Base-by-base conservation (phyloP, 2,113 vertebrate genomes). In the cat (Felis catus) region DNA sequence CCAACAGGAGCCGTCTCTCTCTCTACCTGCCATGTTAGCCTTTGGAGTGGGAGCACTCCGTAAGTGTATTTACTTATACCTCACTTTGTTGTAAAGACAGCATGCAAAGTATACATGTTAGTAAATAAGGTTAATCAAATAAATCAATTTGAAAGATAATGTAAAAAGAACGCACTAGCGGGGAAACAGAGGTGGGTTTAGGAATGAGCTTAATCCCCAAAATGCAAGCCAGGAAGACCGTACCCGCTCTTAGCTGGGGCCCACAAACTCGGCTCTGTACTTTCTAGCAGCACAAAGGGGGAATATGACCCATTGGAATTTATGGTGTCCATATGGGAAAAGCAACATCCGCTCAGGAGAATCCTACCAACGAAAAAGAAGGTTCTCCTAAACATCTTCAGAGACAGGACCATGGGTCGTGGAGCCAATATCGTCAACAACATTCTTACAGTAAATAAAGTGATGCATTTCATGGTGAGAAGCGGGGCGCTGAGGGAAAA, bases 121-220 rank as follows among this genome's bases (percentile, higher is more conserved):
- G 45, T 45, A 39, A 63, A 21, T 23, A 61, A 61, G 23, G 9
- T 61, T 23, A 61, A 31, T 68, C 48, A 95, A 91, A 79, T 61
- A 61, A 74, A 73, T 63, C 66, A 36, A 76, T 33, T 29, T 58
- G 48, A 92, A 85, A 93, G 45, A 66, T 31, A 73, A 18, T 48
- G 33, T 58, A 61, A 87, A 94, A 95, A 55, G 39, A 53, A 94
- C 55, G 53, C 13, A 51, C 33, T 51, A 29, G 4, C 2, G 66
- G 53, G 58, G 61, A 74, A 63, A 96, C 27, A 36, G 18, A 91
- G 16, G n/a, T 25, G 15, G 25, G 14, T 31, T 90, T 76, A 76
- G 85, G 68, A 92, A 74, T 39, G 65, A 78, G 25, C 45, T 53
- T 68, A 66, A 79, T 61, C 74, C 51, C 65, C 84, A 48, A 83